Conservation (phyloP, 2,797 vertebrate genomes). For the Aphelocoma californica region DNA sequence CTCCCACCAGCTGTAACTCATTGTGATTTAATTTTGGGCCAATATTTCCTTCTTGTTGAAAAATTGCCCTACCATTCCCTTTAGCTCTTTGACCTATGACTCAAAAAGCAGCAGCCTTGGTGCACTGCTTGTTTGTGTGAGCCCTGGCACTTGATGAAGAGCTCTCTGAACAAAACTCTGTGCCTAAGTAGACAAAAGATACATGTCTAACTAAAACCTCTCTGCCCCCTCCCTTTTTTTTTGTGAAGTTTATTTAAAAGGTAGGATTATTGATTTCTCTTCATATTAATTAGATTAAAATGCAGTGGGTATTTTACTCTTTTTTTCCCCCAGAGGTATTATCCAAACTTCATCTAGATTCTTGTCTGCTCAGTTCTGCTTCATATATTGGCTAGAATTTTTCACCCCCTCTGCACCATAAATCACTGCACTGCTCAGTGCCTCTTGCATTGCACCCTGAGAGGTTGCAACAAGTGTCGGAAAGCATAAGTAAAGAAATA, state of each 20-base stretch:
- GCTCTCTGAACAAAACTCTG: background rate
- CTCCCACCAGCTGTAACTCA: background rate
- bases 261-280: background rate
- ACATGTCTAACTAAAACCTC: background rate
- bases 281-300: background rate
- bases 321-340: rapidly evolving
- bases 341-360: background rate
- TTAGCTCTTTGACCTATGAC: background rate
- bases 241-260: background rate
- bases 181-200: background rate
- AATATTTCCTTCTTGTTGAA: constrained; percentile 12
- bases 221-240: background rate
- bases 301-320: background rate
- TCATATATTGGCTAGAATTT: background rate
- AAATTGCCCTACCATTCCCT: background rate
- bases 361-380: background rate
- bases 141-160: background rate
- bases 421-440: background rate
- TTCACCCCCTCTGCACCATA: background rate
- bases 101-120: background rate
- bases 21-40: background rate
- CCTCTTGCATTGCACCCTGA: background rate
- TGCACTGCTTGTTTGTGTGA: background rate
- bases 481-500: background rate
- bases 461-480: background rate